These are phyloP conservation scores for Xylocampa areola DNA, from an alignment of 2,888 invertebrate species.

Conservation along the genomic window DNA sequence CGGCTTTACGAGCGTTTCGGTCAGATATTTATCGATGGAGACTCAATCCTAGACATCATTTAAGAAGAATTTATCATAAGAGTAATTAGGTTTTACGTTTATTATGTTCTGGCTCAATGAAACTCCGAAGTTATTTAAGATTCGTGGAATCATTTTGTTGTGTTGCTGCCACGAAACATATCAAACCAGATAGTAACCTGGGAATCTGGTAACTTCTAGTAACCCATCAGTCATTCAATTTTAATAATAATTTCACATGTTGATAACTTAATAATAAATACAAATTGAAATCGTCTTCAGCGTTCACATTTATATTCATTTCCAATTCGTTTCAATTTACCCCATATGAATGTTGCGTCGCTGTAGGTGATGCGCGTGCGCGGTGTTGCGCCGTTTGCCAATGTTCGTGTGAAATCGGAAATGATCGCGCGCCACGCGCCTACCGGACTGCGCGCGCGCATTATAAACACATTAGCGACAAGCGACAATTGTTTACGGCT, in stretches of 20 bases:
- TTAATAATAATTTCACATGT: conserved; percentile 9
- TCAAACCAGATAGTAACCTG: conserved; percentile 1
- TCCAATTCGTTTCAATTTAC: conserved; percentile 60
- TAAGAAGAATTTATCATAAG: conserved; percentile 40
- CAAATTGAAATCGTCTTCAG: conserved; percentile 26
- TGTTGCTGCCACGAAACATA: conserved; percentile 2
- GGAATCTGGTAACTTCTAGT: conserved; percentile 7
- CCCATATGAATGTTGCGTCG: conserved; percentile 31
- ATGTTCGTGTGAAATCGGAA: conserved; percentile 60
- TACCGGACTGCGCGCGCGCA: conserved; percentile 39
- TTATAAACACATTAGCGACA: conserved; percentile 70
- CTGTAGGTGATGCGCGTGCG: conserved; percentile 51
- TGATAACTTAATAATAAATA: conserved; percentile 44
- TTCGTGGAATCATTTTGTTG: conserved; percentile 16
- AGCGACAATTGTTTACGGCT: conserved; percentile 69
- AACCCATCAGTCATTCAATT: conserved; percentile 6
- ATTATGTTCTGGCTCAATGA: conserved; percentile 15
- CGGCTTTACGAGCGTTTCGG: conserved; percentile 55
- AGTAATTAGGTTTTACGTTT: conserved; percentile 40
- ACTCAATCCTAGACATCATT: conserved; percentile 49
- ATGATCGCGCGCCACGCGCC: conserved; percentile 59
- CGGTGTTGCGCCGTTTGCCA: conserved; percentile 19
- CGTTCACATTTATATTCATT: conserved; percentile 48
- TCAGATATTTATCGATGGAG: conserved; percentile 47
- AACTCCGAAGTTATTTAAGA: conserved; percentile 6